phyloP scores from a whole-genome alignment of 2,113 vertebrate genomes.

The Percopsis transmontana region DNA sequence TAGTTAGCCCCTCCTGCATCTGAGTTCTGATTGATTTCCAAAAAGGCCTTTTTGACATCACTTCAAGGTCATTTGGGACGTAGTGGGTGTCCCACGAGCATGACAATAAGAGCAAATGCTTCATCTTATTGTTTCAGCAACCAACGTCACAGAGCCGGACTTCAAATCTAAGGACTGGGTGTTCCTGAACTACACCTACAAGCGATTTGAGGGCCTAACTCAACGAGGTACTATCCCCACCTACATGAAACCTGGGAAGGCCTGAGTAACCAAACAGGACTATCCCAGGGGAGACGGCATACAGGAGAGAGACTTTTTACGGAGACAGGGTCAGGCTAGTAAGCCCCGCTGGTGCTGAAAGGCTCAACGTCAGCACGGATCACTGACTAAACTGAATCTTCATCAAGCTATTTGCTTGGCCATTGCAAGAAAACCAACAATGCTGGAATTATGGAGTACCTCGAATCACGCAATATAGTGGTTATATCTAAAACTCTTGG shows the following conservation, averaged over 20 bases:
- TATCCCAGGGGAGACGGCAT: not conserved
- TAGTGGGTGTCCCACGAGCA: not conserved
- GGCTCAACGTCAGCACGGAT: too few relatives aligned
- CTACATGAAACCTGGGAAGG: conserved; percentile 94
- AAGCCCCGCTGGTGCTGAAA: conserved; percentile 66
- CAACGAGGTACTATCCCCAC: conserved; percentile 95
- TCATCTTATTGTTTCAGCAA: conserved; percentile 71
- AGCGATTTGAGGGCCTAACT: conserved; percentile 95
- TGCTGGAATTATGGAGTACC: too few relatives aligned
- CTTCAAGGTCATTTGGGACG: not conserved
- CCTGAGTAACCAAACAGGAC: conserved; percentile 73
- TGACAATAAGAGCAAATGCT: not conserved
- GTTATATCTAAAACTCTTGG: too few relatives aligned
- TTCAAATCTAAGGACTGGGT: conserved; percentile 99
- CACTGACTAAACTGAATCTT: conserved; percentile 24
- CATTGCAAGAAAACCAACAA: conserved; percentile 20
- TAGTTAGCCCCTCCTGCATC: too few relatives aligned
- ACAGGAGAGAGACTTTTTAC: not conserved
- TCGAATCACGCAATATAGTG: too few relatives aligned
- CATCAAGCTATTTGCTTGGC: too few relatives aligned
- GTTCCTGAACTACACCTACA: conserved; percentile 99
- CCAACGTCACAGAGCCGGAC: conserved; percentile 91
- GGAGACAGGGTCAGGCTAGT: conserved; percentile 8
- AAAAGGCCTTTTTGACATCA: too few relatives aligned
- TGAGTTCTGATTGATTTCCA: too few relatives aligned